Conservation (phyloP, 37 sponge, comb jelly and placozoan genomes). For the Beroe ovata region DNA sequence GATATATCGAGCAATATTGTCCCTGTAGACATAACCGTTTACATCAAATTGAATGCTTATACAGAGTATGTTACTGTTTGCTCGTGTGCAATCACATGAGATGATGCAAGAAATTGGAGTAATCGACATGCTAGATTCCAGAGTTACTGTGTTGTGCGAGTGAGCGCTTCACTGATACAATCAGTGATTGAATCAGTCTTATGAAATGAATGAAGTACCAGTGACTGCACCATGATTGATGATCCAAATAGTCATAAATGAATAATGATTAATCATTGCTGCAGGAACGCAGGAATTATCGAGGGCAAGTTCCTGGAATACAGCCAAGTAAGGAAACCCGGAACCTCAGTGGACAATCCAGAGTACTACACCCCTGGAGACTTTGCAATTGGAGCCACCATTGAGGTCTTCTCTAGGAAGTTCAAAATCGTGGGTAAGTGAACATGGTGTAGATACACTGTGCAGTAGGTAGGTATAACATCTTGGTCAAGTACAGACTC, state of each 20-base stretch:
- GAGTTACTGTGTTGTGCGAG: background rate
- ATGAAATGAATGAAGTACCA: too few relatives aligned
- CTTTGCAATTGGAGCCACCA: slow-evolving; percentile 82
- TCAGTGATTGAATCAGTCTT: too few relatives aligned
- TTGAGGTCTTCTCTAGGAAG: slow-evolving; percentile 87
- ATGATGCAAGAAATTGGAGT: background rate
- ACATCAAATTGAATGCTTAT: background rate
- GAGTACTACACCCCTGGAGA: slow-evolving; percentile 85
- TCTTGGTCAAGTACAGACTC: too few relatives aligned
- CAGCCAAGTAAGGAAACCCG: slow-evolving; percentile 81
- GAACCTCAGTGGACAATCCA: slow-evolving; percentile 75
- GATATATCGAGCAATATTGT: too few relatives aligned
- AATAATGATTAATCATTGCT: too few relatives aligned
- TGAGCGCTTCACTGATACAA: background rate
- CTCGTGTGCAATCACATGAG: background rate
- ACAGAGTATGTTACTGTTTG: background rate
- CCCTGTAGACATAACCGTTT: too few relatives aligned
- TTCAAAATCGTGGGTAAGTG: slow-evolving; percentile 75
- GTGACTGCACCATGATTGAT: too few relatives aligned
- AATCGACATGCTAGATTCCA: background rate
- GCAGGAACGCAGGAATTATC: slow-evolving; percentile 93
- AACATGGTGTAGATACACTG: too few relatives aligned
- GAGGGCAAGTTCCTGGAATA: slow-evolving; percentile 92
- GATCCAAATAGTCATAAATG: too few relatives aligned
- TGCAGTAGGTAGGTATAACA: too few relatives aligned